phyloP scores from a whole-genome alignment of 2,888 invertebrate genomes.

The Macrophya alboannulata region DNA sequence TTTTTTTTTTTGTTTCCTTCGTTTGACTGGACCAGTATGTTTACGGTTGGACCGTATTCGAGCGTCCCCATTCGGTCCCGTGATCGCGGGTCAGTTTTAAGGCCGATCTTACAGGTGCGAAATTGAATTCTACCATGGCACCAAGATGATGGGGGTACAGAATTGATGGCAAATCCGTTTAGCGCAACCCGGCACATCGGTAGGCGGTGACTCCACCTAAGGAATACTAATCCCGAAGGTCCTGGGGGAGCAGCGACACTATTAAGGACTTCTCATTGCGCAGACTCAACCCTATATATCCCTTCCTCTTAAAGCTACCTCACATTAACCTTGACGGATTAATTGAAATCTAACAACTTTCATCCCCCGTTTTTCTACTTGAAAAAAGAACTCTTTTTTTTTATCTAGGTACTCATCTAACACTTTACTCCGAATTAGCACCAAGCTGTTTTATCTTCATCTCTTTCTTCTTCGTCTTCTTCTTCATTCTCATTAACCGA shows the following conservation, averaged over 20 bases:
- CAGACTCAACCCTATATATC: neutral
- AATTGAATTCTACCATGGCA: slow-evolving; percentile 33
- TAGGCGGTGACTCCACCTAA: slow-evolving; percentile 29
- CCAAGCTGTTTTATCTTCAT: neutral
- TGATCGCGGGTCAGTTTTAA: slow-evolving; percentile 45
- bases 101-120: slow-evolving; percentile 39
- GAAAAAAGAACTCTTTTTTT: neutral
- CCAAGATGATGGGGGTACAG: slow-evolving; percentile 36
- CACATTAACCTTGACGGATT: slow-evolving; percentile 5
- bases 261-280: slow-evolving; percentile 14
- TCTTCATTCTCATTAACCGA: neutral
- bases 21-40: neutral
- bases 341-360: slow-evolving; percentile 24
- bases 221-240: slow-evolving; percentile 56
- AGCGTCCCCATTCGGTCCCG: neutral
- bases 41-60: slow-evolving; percentile 12
- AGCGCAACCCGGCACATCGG: slow-evolving; percentile 54
- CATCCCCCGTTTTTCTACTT: neutral
- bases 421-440: neutral
- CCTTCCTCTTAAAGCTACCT: neutral
- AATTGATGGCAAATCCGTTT: slow-evolving; percentile 57
- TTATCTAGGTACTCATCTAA: neutral
- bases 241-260: slow-evolving; percentile 28
- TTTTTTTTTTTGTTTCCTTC: too few relatives aligned
- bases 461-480: neutral